A percentile compares a stretch with the other conserved stretches of the same genome.
Evolutionary conservation across 2,113 vertebrate genomes (phyloP).

Genomic region (Haemorhous mexicanus): DNA sequence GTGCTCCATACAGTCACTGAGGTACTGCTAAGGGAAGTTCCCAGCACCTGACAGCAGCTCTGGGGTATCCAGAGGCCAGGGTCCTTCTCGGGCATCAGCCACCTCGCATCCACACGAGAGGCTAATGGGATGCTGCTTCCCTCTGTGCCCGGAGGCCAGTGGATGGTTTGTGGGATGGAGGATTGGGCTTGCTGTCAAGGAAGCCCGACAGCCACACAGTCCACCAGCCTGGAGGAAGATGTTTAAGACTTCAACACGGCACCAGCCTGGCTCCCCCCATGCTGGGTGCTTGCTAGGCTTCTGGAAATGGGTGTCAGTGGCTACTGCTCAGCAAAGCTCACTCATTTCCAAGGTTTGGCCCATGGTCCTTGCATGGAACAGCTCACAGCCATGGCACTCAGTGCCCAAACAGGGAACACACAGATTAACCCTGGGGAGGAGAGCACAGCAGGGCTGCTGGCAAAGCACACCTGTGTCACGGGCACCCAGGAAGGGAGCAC

Average conservation of each 20-base stretch:
- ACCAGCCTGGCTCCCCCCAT: neutral
- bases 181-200: neutral
- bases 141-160: neutral
- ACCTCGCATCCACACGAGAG: fast-evolving
- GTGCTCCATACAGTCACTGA: neutral
- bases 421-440: too few relatives aligned
- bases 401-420: fast-evolving
- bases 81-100: neutral
- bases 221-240: neutral
- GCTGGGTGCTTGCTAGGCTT: neutral
- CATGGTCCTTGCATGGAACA: fast-evolving
- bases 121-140: neutral
- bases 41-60: neutral
- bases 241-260: neutral
- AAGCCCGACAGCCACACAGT: neutral
- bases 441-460: neutral
- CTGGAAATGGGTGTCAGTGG: fast-evolving
- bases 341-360: neutral
- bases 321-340: neutral
- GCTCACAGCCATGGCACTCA: fast-evolving
- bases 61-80: neutral
- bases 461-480: neutral
- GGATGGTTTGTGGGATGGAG: neutral
- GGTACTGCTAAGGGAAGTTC: neutral
- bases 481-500: neutral